phyloP scores from a whole-genome alignment of 2,113 vertebrate species.

The Ptilorrhoa leucosticta region DNA sequence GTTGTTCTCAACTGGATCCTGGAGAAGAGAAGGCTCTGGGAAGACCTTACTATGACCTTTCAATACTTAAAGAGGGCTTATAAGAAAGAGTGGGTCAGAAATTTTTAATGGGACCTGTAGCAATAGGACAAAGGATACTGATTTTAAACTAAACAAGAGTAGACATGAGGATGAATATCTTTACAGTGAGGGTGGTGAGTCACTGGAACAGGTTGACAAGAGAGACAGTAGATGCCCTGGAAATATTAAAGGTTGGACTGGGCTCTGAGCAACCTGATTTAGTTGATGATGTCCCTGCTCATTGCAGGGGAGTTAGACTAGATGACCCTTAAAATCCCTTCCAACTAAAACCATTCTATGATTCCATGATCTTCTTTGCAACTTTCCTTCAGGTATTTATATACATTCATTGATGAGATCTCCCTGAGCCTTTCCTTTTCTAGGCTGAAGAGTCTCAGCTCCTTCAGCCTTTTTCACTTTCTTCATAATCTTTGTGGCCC shows the following conservation, averaged over 20 bases:
- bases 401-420: neutral
- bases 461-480: neutral
- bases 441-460: neutral
- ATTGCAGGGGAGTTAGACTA: neutral
- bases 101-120: neutral
- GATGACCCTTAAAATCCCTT: neutral
- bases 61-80: neutral
- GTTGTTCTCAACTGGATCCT: neutral
- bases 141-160: neutral
- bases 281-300: neutral
- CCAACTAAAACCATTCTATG: neutral
- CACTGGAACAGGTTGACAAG: neutral
- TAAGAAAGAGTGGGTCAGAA: neutral
- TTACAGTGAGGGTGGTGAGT: rapidly evolving
- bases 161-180: neutral
- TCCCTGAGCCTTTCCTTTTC: neutral
- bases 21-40: neutral
- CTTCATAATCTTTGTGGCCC: neutral
- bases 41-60: neutral
- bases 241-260: rapidly evolving
- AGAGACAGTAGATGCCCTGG: neutral
- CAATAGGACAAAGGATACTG: rapidly evolving
- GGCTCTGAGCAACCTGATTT: neutral
- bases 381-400: neutral
- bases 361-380: neutral